These are phyloP conservation scores for Enteromius thamalakanensis DNA, from an alignment of 2,797 vertebrate species.

Conservation along the genomic window DNA sequence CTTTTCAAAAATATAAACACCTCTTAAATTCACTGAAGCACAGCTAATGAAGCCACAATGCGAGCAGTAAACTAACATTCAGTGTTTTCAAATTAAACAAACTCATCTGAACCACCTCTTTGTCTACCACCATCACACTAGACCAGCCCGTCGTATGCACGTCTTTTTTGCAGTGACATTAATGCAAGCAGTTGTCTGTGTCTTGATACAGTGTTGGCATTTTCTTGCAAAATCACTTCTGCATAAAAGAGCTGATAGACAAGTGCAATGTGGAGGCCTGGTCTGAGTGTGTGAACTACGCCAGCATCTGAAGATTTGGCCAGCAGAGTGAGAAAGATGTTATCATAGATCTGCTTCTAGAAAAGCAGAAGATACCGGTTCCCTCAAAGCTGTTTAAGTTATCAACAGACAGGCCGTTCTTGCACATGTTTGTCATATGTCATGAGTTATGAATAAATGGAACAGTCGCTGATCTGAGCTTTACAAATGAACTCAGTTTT, in stretches of 20 bases:
- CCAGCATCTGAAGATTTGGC: conserved; percentile 60
- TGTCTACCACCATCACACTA: not conserved
- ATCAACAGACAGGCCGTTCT: conserved; percentile 42
- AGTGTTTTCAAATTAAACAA: conserved; percentile 4
- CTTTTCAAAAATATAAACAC: not conserved
- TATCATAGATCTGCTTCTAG: conserved; percentile 62
- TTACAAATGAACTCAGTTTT: not conserved
- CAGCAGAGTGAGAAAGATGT: conserved; percentile 65
- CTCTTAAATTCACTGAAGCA: not conserved
- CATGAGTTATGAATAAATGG: conserved; percentile 37
- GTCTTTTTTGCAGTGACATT: not conserved
- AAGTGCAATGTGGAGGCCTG: conserved; percentile 1
- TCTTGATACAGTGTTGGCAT: conserved; percentile 22
- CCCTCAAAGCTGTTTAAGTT: conserved; percentile 58
- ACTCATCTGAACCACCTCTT: not conserved
- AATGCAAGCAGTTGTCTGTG: conserved; percentile 18
- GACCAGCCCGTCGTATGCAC: not conserved
- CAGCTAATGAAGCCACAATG: not conserved
- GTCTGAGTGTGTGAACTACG: conserved; percentile 66
- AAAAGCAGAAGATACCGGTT: conserved; percentile 73
- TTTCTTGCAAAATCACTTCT: conserved; percentile 58
- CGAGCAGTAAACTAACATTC: not conserved
- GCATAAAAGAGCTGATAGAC: conserved; percentile 61
- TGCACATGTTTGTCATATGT: conserved; percentile 20
- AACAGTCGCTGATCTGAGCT: conserved; percentile 12